These are phyloP conservation scores for Eristalis arbustorum DNA, from an alignment of 2,888 invertebrate species.

Conservation along the genomic window DNA sequence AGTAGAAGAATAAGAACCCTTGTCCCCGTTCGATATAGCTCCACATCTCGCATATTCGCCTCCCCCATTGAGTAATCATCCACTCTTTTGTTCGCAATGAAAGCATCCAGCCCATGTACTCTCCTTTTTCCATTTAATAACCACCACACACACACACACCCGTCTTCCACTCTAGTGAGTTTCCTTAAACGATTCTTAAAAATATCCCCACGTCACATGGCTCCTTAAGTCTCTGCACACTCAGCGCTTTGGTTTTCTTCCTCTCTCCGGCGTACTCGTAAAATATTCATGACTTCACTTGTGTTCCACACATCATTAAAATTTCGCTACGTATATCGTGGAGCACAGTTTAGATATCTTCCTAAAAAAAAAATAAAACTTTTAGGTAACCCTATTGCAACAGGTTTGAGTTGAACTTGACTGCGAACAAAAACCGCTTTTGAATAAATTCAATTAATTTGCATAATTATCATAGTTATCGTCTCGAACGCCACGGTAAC, in stretches of 20 bases:
- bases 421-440: neutral
- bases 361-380: neutral
- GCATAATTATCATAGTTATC: slow-evolving; percentile 11
- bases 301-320: neutral
- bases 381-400: neutral
- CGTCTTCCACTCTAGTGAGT: neutral
- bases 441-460: slow-evolving; percentile 4
- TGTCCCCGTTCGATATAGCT: neutral
- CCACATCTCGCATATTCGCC: neutral
- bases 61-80: neutral
- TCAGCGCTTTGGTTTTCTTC: neutral
- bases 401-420: neutral
- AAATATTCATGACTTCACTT: neutral
- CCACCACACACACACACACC: neutral
- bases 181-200: neutral
- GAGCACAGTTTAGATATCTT: neutral
- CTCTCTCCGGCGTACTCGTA: neutral
- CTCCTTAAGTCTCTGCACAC: neutral
- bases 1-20: neutral
- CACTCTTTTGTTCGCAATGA: neutral
- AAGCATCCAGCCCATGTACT: neutral
- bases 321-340: no score
- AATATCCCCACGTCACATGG: neutral
- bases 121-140: neutral
- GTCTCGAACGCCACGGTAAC: neutral